Evolutionary conservation across 2,888 invertebrate species (phyloP).

Genomic region (Acleris literana): DNA sequence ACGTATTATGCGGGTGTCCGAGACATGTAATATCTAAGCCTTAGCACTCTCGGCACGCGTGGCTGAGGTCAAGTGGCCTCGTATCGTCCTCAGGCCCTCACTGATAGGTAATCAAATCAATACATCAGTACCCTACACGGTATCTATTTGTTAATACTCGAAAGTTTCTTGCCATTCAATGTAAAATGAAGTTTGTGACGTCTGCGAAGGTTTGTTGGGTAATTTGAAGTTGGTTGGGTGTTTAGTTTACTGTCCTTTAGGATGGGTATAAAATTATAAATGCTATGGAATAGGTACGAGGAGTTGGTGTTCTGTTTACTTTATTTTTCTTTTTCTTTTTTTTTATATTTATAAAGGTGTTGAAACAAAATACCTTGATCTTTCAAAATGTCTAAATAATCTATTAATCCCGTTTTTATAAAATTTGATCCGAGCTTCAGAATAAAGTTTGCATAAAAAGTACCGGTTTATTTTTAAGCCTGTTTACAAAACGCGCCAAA

Average conservation of each 20-base stretch:
- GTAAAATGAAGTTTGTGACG: conserved; percentile 2
- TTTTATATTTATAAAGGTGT: too few species aligned
- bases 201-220: not conserved
- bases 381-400: too few species aligned
- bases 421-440: too few species aligned
- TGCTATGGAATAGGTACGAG: too few species aligned
- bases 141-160: conserved; percentile 14
- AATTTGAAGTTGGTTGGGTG: not conserved
- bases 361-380: too few species aligned
- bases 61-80: conserved; percentile 31
- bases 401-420: too few species aligned
- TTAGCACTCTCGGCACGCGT: conserved; percentile 29
- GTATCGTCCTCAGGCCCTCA: conserved; percentile 16
- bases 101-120: conserved; percentile 10
- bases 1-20: conserved; percentile 19
- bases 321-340: too few species aligned
- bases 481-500: conserved; percentile 9
- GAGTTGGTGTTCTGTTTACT: too few species aligned
- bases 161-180: conserved; percentile 8
- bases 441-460: not conserved
- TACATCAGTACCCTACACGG: not conserved
- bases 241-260: too few species aligned
- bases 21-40: conserved; percentile 10
- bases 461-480: not conserved
- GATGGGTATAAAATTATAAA: too few species aligned